Evolutionary conservation across 2,888 invertebrate genomes (phyloP).

Genomic region (Dusona sp.): DNA sequence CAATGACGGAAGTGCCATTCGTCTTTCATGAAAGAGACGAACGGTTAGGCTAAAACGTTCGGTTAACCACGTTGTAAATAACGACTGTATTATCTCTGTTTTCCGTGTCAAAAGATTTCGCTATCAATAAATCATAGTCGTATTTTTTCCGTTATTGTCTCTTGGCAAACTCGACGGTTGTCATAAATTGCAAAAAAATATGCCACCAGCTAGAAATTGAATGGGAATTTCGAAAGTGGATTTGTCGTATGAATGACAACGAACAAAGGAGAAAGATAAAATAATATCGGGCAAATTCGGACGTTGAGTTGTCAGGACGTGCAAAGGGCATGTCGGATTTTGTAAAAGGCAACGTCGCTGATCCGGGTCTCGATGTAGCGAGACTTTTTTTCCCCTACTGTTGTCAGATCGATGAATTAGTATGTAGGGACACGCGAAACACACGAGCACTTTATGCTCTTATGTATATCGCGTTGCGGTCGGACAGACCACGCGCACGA

Average conservation of each 20-base stretch:
- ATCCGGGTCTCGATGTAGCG: constrained; percentile 23
- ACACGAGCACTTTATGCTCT: constrained; percentile 46
- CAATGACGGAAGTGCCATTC: constrained; percentile 19
- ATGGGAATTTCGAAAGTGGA: neutral
- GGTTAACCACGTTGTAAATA: constrained; percentile 11
- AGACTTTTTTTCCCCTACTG: constrained; percentile 27
- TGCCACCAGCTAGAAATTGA: neutral
- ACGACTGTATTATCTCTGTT: constrained; percentile 10
- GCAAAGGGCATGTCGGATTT: constrained; percentile 1
- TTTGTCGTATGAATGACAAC: neutral
- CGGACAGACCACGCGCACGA: constrained; percentile 43
- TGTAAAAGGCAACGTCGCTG: constrained; percentile 40
- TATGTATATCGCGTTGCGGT: constrained; percentile 48
- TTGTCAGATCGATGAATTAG: constrained; percentile 61
- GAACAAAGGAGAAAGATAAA: neutral
- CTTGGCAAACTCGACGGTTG: neutral
- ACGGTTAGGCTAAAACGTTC: neutral
- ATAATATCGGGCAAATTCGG: neutral
- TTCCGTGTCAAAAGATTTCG: constrained; percentile 18
- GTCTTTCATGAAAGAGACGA: neutral
- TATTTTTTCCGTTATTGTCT: neutral
- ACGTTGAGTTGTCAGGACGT: neutral
- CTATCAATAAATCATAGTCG: constrained; percentile 14
- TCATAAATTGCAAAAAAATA: neutral
- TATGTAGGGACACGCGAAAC: constrained; percentile 63